Conservation (phyloP, 1,140 invertebrate species). For the Dreissena polymorpha region DNA sequence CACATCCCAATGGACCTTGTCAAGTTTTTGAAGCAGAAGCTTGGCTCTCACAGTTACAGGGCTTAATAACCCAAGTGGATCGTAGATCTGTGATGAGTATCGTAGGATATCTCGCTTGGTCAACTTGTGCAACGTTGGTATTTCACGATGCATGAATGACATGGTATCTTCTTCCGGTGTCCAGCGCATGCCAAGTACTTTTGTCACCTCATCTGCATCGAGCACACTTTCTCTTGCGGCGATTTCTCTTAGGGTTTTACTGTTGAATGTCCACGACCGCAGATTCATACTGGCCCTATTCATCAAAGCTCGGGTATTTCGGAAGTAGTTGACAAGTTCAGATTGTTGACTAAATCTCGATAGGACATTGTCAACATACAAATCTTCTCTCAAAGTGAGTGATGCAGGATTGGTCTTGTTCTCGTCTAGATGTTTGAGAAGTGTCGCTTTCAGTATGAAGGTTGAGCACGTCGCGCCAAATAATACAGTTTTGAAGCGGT, state of each 20-base stretch:
- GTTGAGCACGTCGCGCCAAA: background rate
- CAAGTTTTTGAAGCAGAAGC: too few species aligned
- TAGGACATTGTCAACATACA: constrained; percentile 48
- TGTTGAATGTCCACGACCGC: constrained; percentile 33
- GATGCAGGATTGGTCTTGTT: background rate
- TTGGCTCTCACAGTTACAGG: constrained; percentile 42
- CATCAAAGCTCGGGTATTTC: constrained; percentile 9
- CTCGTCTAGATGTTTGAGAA: background rate
- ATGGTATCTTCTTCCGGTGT: background rate
- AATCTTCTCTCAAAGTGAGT: constrained; percentile 1
- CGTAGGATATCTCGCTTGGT: constrained; percentile 51
- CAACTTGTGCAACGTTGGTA: background rate
- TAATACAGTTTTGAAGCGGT: constrained; percentile 1
- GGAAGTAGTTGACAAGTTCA: constrained; percentile 8
- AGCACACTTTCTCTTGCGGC: constrained; percentile 25
- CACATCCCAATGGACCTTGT: too few species aligned
- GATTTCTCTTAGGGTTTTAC: background rate
- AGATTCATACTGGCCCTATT: constrained; percentile 36
- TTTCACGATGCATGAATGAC: background rate
- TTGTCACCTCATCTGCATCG: constrained; percentile 10
- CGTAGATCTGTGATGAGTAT: constrained; percentile 42
- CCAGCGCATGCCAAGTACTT: constrained; percentile 14
- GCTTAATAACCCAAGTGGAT: constrained; percentile 50
- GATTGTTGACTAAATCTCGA: constrained; percentile 26
- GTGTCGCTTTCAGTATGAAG: background rate